Conservation (phyloP, 35 echinoderm and acorn worm species). For the Apostichopus californicus region DNA sequence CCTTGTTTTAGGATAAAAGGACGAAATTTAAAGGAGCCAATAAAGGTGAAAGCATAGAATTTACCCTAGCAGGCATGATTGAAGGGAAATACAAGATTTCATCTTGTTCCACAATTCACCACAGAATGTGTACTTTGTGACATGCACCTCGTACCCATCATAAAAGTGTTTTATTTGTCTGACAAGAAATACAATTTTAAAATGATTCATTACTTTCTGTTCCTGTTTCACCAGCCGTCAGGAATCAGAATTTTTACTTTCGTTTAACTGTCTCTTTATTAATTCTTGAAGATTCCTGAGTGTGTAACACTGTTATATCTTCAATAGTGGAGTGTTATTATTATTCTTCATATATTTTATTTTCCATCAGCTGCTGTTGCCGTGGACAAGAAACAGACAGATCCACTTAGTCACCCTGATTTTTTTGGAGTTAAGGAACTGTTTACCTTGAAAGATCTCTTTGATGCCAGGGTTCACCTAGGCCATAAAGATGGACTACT, state of each 20-base stretch:
- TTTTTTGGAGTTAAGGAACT: slow-evolving; percentile 80
- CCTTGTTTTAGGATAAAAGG: too few relatives aligned
- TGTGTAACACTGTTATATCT: neutral
- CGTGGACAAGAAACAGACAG: neutral
- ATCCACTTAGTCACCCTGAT: slow-evolving; percentile 74
- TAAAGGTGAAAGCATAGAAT: too few relatives aligned
- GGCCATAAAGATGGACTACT: slow-evolving; percentile 91
- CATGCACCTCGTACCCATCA: too few relatives aligned
- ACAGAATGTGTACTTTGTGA: too few relatives aligned
- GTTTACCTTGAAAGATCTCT: slow-evolving; percentile 78
- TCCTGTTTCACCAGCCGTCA: too few relatives aligned
- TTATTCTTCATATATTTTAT: neutral
- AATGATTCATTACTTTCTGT: too few relatives aligned
- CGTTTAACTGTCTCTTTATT: neutral
- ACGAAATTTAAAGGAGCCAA: too few relatives aligned
- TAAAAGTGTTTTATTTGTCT: too few relatives aligned
- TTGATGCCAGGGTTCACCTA: slow-evolving; percentile 79
- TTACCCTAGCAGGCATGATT: too few relatives aligned
- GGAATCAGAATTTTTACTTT: neutral
- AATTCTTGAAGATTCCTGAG: neutral
- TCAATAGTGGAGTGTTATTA: neutral
- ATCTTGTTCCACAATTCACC: too few relatives aligned
- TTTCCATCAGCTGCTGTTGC: neutral
- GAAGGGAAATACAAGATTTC: too few relatives aligned
- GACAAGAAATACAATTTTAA: too few relatives aligned